Conservation (phyloP, 1,140 invertebrate genomes). For the Drosophila saltans region DNA sequence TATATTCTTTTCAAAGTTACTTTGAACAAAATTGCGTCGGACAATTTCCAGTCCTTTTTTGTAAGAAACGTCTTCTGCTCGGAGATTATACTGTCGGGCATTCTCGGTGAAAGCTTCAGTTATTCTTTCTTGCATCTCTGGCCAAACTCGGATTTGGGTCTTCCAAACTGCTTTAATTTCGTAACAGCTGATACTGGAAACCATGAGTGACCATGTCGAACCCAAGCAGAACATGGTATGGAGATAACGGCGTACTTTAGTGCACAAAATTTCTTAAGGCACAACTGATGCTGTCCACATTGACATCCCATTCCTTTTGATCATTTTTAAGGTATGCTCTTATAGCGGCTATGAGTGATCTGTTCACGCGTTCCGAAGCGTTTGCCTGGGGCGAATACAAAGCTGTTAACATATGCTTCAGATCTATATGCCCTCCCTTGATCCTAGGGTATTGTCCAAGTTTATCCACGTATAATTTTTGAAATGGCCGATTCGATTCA, state of each 20-base stretch:
- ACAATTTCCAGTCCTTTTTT: no score
- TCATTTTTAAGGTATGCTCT: background rate
- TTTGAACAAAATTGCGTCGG: no score
- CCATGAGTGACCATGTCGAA: constrained; percentile 1
- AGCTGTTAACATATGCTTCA: background rate
- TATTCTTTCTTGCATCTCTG: no score
- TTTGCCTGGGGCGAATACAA: background rate
- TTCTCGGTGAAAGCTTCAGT: no score
- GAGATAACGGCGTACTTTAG: background rate
- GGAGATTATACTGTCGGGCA: no score
- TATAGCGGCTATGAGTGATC: background rate
- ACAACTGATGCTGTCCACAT: no score
- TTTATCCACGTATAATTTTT: background rate
- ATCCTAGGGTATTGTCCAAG: background rate
- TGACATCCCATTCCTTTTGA: no score
- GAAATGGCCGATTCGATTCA: background rate
- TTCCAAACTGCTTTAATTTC: background rate
- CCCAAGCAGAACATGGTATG: background rate
- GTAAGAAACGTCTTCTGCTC: no score
- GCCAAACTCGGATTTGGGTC: no score
- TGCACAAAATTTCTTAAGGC: background rate
- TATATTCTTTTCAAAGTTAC: no score
- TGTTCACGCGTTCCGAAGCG: background rate
- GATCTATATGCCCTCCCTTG: background rate
- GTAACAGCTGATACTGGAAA: background rate